These are phyloP conservation scores for Apamea crenata DNA, from an alignment of 2,888 invertebrate genomes.

Conservation along the genomic window DNA sequence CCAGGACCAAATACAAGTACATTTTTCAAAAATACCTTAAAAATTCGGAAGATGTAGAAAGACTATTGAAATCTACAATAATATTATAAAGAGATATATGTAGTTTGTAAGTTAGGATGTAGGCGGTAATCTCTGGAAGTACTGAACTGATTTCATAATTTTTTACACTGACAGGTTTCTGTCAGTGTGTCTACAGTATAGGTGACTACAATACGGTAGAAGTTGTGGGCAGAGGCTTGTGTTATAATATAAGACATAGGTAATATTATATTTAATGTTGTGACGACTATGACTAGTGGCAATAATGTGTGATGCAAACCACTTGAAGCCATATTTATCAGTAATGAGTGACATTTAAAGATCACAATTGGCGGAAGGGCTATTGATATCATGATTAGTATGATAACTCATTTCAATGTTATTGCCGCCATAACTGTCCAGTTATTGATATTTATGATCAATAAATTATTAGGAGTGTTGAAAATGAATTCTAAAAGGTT, in stretches of 20 bases:
- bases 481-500: not conserved
- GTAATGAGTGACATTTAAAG: slow-evolving; percentile 45
- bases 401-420: slow-evolving; percentile 20
- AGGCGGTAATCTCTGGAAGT: too few relatives aligned
- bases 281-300: slow-evolving; percentile 5
- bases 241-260: not conserved
- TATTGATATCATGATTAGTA: slow-evolving; percentile 22
- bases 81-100: too few relatives aligned
- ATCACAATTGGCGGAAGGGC: slow-evolving; percentile 43
- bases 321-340: slow-evolving; percentile 34
- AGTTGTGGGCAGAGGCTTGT: not conserved
- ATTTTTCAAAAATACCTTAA: not conserved
- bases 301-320: not conserved
- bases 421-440: slow-evolving; percentile 18
- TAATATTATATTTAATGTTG: slow-evolving; percentile 1
- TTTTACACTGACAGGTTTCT: too few relatives aligned
- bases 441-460: not conserved
- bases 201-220: not conserved
- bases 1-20: not conserved
- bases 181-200: too few relatives aligned
- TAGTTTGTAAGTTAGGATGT: too few relatives aligned
- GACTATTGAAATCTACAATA: too few relatives aligned
- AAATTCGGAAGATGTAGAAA: too few relatives aligned
- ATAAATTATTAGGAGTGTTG: not conserved
- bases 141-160: too few relatives aligned